Evolutionary conservation across 2,797 vertebrate species (phyloP).

Genomic region (Helostoma temminkii): DNA sequence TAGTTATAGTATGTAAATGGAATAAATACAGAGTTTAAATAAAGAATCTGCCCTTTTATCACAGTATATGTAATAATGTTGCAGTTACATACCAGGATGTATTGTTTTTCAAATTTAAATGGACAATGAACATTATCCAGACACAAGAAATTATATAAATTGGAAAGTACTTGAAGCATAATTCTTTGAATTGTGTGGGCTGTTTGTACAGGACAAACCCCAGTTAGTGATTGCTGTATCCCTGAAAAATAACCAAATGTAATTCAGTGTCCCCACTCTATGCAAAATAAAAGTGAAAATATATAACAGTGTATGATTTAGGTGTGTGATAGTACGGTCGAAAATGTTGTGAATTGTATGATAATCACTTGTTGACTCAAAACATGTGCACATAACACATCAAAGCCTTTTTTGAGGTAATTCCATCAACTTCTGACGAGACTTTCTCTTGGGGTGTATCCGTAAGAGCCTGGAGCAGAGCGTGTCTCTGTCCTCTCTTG

Average conservation of each 20-base stretch:
- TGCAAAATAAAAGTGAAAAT: conserved; percentile 25
- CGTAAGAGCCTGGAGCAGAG: conserved; percentile 50
- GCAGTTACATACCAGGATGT: not conserved
- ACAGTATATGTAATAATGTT: not conserved
- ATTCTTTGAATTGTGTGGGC: conserved; percentile 11
- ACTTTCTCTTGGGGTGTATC: too few species aligned
- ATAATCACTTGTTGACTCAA: conserved; percentile 61
- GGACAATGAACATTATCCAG: not conserved
- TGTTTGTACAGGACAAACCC: conserved; percentile 14
- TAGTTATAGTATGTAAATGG: not conserved
- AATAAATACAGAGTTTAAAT: not conserved
- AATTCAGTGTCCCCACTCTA: conserved; percentile 4
- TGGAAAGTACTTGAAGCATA: not conserved
- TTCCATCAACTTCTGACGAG: conserved; percentile 18
- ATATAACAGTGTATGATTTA: conserved; percentile 3
- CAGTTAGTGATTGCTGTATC: conserved; percentile 1
- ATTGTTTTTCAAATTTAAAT: not conserved
- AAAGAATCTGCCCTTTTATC: not conserved
- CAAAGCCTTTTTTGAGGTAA: conserved; percentile 45
- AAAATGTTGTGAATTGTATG: too few species aligned
- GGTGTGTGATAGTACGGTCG: conserved; percentile 1
- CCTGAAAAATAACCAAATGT: conserved; percentile 15
- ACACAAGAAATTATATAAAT: not conserved
- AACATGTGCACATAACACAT: conserved; percentile 43
- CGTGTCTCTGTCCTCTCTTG: conserved; percentile 12